Conservation (phyloP, 2,113 vertebrate species). For the Patagioenas fasciata region DNA sequence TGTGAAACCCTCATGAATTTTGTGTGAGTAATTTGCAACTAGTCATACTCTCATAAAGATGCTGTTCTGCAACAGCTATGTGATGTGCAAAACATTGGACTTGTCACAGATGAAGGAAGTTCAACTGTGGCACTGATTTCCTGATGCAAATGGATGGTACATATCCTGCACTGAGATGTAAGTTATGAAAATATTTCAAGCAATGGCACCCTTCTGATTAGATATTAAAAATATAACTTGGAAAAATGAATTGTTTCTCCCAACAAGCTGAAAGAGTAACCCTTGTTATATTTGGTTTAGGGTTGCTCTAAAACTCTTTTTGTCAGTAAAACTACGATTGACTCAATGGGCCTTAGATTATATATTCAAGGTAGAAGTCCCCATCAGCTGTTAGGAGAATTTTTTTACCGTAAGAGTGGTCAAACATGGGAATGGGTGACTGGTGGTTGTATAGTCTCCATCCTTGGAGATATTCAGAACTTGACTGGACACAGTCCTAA, state of each 20-base stretch:
- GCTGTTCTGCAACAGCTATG: neutral
- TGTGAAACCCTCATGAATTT: neutral
- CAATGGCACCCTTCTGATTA: neutral
- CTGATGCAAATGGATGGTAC: neutral
- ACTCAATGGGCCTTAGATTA: neutral
- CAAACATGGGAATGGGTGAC: neutral
- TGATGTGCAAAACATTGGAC: neutral
- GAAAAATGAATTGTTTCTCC: neutral
- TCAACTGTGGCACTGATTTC: neutral
- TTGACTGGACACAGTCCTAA: neutral
- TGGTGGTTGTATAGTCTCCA: neutral
- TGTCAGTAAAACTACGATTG: neutral
- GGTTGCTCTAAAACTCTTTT: neutral
- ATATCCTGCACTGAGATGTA: neutral
- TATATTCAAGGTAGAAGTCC: neutral
- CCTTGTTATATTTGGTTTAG: neutral
- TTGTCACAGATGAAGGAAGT: neutral
- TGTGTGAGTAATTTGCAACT: neutral
- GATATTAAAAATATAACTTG: neutral
- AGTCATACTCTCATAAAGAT: neutral
- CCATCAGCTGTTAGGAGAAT: neutral
- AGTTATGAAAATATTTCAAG: neutral
- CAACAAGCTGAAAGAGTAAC: neutral
- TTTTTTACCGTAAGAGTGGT: neutral
- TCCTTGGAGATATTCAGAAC: neutral